Conservation (phyloP, 2,888 invertebrate species). For the Meiosimyza decipiens region DNA sequence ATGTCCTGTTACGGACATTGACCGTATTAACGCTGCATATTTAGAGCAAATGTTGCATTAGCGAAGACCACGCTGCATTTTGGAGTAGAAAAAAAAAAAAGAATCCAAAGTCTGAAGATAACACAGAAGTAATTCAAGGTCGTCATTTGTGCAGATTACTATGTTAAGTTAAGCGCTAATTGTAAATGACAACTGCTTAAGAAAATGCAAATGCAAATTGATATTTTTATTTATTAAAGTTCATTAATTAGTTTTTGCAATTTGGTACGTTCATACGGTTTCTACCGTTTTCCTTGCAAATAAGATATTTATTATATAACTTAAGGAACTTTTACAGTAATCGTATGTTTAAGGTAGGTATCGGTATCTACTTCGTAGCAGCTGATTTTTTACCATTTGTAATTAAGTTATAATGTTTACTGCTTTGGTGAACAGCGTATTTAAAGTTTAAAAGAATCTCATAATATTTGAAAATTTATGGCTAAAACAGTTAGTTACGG, state of each 20-base stretch:
- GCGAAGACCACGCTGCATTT: neutral
- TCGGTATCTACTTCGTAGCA: neutral
- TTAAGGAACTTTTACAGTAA: neutral
- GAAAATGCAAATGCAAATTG: neutral
- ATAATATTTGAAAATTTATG: conserved; percentile 3
- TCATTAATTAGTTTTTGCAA: conserved; percentile 19
- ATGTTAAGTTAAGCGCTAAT: neutral
- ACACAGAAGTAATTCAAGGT: conserved; percentile 17
- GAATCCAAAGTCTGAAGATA: neutral
- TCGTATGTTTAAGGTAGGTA: neutral
- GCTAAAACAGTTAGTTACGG: neutral
- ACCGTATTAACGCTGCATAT: conserved; percentile 16
- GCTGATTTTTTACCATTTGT: conserved; percentile 17
- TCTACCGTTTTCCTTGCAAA: conserved; percentile 21
- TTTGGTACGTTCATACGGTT: conserved; percentile 2
- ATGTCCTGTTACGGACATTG: conserved; percentile 20
- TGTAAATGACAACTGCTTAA: neutral
- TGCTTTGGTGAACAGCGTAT: neutral
- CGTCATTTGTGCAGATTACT: conserved; percentile 18
- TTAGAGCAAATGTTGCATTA: neutral
- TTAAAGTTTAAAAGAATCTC: neutral
- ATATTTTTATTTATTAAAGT: conserved; percentile 13
- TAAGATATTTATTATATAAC: neutral
- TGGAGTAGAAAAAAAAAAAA: neutral
- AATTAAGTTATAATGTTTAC: conserved; percentile 12